These are phyloP conservation scores for Trichomycterus rosablanca DNA, from an alignment of 2,113 vertebrate genomes.

Conservation along the genomic window DNA sequence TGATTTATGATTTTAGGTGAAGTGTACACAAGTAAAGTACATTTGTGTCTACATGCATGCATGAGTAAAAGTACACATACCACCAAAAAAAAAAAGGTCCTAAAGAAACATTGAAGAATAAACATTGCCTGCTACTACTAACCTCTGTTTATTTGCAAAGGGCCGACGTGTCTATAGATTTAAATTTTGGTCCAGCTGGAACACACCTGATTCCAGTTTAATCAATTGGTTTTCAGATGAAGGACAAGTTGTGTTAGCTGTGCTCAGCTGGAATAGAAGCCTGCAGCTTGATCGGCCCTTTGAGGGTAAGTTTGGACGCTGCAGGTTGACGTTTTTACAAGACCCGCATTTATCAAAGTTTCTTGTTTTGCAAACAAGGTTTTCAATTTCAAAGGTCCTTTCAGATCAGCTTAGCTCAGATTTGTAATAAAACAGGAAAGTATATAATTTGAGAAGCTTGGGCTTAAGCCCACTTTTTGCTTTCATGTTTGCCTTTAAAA, in stretches of 20 bases:
- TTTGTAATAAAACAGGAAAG: no score
- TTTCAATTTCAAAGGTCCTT: background rate
- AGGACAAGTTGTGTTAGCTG: background rate
- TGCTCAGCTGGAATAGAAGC: background rate
- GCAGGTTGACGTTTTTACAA: background rate
- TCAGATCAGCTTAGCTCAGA: no score
- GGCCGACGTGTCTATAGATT: background rate
- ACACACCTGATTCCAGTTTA: background rate
- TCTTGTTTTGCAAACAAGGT: background rate
- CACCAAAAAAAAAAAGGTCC: no score
- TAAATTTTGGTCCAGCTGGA: background rate
- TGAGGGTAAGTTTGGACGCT: background rate
- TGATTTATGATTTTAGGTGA: no score
- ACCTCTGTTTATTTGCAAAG: background rate
- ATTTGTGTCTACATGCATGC: no score
- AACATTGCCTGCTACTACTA: no score
- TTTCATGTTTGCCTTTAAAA: no score
- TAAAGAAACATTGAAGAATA: no score
- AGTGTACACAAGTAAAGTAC: no score
- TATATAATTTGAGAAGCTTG: no score
- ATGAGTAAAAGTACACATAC: no score
- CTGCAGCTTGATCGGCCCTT: background rate
- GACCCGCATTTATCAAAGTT: background rate
- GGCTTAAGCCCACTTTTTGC: no score
- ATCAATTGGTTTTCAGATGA: background rate